Evolutionary conservation across 2,888 invertebrate genomes (phyloP), one percentile per base, ranked within the genome.

Genomic region (Monochamus alternatus): DNA sequence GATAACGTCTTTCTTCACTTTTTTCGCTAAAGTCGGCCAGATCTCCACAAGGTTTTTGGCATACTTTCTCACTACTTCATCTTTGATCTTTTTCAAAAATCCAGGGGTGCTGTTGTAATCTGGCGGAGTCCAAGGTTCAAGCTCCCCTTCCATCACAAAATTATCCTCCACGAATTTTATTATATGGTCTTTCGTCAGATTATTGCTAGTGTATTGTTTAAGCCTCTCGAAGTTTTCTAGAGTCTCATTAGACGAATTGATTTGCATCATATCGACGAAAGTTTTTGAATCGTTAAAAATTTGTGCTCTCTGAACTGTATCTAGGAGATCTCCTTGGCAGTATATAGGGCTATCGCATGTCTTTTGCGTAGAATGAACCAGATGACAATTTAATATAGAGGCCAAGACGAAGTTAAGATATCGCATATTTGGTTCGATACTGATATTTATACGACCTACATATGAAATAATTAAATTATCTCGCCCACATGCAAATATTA

Each of bases 201-300:
- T 85, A 10, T 89, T 84, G 5, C 89, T 84, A 38, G 90, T 88
- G 3, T 87, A 80, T 30, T 90, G 87, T 85, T 93, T 91, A 38
- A 94, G 88, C 12, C 86, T 82, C 0, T 91, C 87, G 84, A 94
- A 95, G 52, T 90, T 90, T 8, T 84, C 80, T 30, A 94, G 87
- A 0, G 93, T 93, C 70, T 89, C 89, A 76, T 91, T 90, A 77
- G 92, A 91, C 62, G 93, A 52, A 52, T 81, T 76, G 12, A 78
- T 67, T 73, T 81, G 80, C 43, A 73, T 81, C 80, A 82, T 81
- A 86, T 97, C 96, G 12, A 96, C 96, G 88, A 96, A 96, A 0
- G 94, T 93, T 87, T 97, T 97, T 38, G 95, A 96, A 87, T 97
- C 96, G 5, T 89, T 86, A 87, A 91, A 95, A 75, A 96, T 87